Evolutionary conservation across 92 coral and sea anemone genomes (phyloP).

Genomic region (Blastomussa wellsi): DNA sequence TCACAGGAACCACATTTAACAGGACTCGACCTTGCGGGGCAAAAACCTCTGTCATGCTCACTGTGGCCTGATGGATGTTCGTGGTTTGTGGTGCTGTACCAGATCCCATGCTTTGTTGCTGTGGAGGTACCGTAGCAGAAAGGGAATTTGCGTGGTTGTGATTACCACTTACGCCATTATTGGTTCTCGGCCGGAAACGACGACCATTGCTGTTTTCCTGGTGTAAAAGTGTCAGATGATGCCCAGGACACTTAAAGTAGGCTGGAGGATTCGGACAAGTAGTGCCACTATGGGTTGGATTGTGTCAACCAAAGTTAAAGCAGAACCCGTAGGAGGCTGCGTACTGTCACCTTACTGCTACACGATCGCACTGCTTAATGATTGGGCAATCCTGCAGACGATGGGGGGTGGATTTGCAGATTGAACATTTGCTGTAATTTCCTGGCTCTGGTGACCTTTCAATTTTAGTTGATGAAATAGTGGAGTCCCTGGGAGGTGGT

Average conservation of each 20-base stretch:
- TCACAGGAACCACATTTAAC: slow-evolving; percentile 39
- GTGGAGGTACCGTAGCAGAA: slow-evolving; percentile 6
- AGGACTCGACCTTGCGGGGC: slow-evolving; percentile 15
- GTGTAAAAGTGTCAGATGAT: slow-evolving; percentile 57
- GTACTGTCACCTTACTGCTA: too few relatives aligned
- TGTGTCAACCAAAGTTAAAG: slow-evolving; percentile 59
- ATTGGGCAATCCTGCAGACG: too few relatives aligned
- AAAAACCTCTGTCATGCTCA: slow-evolving; percentile 1
- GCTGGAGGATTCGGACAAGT: slow-evolving; percentile 68
- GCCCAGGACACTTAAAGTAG: slow-evolving; percentile 52
- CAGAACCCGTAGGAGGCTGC: slow-evolving; percentile 51
- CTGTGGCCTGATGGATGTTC: slow-evolving; percentile 6
- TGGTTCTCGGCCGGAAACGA: not conserved
- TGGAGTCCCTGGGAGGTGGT: too few relatives aligned
- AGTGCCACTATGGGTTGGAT: slow-evolving; percentile 47
- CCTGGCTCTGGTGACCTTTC: too few relatives aligned
- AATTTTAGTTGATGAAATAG: too few relatives aligned
- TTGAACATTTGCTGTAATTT: too few relatives aligned
- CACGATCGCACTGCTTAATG: too few relatives aligned
- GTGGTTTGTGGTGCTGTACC: not conserved
- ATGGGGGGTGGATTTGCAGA: too few relatives aligned
- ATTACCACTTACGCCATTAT: not conserved
- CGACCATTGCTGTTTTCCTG: slow-evolving; percentile 20
- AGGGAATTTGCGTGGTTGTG: slow-evolving; percentile 10
- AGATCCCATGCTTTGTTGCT: not conserved